phyloP scores from a whole-genome alignment of 2,113 vertebrate genomes.

The Callipepla squamata region DNA sequence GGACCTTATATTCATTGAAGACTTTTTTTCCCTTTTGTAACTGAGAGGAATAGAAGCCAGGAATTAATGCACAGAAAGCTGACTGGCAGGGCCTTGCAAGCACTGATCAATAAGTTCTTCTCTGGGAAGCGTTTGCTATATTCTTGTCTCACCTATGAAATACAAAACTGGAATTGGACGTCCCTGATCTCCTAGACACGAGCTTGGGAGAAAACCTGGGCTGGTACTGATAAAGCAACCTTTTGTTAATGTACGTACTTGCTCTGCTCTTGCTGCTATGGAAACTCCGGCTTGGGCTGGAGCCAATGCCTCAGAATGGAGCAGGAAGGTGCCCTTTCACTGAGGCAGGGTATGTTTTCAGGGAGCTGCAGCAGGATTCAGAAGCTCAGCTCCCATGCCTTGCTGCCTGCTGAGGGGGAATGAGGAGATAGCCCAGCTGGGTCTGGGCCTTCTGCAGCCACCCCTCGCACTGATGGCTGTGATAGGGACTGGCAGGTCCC shows the following conservation, averaged over 20 bases:
- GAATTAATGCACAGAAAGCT: conserved; percentile 4
- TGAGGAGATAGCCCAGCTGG: no score
- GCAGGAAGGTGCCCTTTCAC: conserved; percentile 23
- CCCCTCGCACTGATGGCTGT: not conserved
- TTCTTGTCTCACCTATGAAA: not conserved
- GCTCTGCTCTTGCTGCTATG: conserved; percentile 10
- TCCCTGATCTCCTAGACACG: not conserved
- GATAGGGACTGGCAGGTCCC: not conserved
- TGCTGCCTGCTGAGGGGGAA: not conserved
- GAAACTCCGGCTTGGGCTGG: not conserved
- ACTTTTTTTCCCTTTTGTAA: not conserved
- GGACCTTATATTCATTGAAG: not conserved
- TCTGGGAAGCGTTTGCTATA: not conserved
- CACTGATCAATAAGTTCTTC: not conserved
- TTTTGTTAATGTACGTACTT: not conserved
- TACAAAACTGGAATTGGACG: not conserved
- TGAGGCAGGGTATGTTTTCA: not conserved
- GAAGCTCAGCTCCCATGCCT: not conserved
- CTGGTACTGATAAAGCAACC: conserved; percentile 25
- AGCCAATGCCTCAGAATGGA: not conserved
- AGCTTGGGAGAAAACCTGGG: conserved; percentile 5
- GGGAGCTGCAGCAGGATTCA: not conserved
- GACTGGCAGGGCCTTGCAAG: not conserved
- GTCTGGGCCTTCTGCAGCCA: not conserved
- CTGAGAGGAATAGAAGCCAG: not conserved